Conservation (phyloP, 2,113 vertebrate genomes). For the Ophthalmotilapia sp. region DNA sequence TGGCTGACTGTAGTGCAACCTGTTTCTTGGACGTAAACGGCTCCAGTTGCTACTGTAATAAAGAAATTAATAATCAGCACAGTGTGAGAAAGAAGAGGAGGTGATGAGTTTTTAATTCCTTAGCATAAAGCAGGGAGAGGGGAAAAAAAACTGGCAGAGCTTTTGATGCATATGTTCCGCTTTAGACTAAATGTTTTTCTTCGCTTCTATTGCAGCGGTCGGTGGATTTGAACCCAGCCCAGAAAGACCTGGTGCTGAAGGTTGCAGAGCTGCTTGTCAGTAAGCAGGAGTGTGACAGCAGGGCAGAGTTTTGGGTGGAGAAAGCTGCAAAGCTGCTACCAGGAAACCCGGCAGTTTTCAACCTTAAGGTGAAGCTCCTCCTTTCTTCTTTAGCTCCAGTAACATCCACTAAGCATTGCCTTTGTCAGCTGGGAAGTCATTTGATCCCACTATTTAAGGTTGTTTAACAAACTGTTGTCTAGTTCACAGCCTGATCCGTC, state of each 20-base stretch:
- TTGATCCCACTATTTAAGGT: background rate
- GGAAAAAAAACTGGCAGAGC: background rate
- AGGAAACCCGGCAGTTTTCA: conserved; percentile 82
- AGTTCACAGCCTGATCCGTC: background rate
- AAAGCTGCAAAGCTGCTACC: conserved; percentile 88
- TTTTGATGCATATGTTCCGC: background rate
- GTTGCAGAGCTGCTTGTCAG: conserved; percentile 90
- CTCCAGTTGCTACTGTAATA: background rate
- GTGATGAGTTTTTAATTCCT: background rate
- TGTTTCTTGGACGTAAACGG: background rate
- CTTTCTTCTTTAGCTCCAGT: background rate
- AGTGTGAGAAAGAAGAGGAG: background rate
- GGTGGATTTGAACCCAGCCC: conserved; percentile 89
- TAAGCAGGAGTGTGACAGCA: conserved; percentile 80
- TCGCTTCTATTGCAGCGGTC: conserved; percentile 76
- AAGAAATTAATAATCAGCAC: background rate
- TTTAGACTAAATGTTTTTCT: background rate
- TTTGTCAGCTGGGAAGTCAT: background rate
- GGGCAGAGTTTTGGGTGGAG: conserved; percentile 94
- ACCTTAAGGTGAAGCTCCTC: conserved; percentile 78
- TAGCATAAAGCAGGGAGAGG: background rate
- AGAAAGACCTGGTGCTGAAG: conserved; percentile 92
- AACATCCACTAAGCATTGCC: background rate
- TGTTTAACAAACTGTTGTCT: background rate
- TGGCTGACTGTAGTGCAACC: background rate